A percentile compares a stretch with the other conserved stretches of the same genome.
Evolutionary conservation across 2,888 invertebrate genomes (phyloP).

Genomic region (Nemotelus pantherinus): DNA sequence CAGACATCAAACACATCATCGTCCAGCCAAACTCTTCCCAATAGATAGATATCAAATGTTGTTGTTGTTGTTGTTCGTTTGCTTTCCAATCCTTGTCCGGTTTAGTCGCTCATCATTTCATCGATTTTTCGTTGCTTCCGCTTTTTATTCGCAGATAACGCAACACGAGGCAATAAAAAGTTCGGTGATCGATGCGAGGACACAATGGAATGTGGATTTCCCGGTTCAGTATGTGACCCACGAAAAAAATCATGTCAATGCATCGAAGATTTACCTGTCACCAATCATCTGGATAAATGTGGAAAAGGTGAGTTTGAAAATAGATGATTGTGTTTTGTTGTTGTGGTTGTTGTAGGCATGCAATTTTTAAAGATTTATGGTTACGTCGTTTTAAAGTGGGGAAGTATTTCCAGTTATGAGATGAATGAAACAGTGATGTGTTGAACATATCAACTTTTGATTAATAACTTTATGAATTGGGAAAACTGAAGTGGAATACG

Average conservation of each 20-base stretch:
- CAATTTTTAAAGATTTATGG: no score
- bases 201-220: conserved; percentile 78
- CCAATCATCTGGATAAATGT: conserved; percentile 87
- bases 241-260: conserved; percentile 77
- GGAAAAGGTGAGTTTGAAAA: conserved; percentile 76
- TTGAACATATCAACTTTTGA: no score
- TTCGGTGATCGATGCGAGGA: conserved; percentile 80
- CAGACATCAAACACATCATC: no score
- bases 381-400: background rate
- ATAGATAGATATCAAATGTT: no score
- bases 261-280: conserved; percentile 75
- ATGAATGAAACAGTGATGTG: background rate
- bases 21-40: no score
- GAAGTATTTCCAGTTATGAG: background rate
- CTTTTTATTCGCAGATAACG: conserved; percentile 64
- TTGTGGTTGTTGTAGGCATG: background rate
- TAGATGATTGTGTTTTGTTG: background rate
- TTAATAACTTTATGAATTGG: no score
- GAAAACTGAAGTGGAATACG: no score
- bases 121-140: background rate
- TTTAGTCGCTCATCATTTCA: background rate
- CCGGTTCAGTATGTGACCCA: conserved; percentile 77
- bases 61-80: background rate
- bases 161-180: conserved; percentile 71
- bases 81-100: background rate